phyloP scores from a whole-genome alignment of 2,113 vertebrate genomes.

The Dipodomys spectabilis region DNA sequence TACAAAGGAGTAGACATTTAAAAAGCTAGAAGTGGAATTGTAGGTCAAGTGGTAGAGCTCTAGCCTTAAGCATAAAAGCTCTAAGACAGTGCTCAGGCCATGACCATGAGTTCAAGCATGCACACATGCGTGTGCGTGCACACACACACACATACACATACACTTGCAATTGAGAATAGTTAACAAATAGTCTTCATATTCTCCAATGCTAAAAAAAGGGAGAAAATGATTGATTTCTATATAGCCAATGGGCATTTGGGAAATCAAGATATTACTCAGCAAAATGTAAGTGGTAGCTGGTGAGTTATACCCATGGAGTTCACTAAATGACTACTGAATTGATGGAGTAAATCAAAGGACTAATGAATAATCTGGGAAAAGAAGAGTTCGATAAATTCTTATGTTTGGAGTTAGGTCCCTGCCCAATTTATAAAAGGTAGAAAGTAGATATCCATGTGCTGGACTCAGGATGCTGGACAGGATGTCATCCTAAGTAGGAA shows the following conservation, averaged over 20 bases:
- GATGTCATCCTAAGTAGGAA: too few species aligned
- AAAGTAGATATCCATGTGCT: too few species aligned
- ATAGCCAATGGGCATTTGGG: not conserved
- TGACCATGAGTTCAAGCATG: too few species aligned
- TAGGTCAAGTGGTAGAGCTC: too few species aligned
- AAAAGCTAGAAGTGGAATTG: too few species aligned
- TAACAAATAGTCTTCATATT: slow-evolving; percentile 61
- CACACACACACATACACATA: too few species aligned
- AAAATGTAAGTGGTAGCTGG: not conserved
- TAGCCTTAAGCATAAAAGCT: too few species aligned
- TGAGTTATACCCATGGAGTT: not conserved
- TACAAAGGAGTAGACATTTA: too few species aligned
- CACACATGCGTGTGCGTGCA: too few species aligned
- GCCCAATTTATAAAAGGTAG: not conserved
- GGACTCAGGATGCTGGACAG: too few species aligned
- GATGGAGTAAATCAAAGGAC: not conserved
- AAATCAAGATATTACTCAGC: slow-evolving; percentile 10
- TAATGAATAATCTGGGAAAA: not conserved
- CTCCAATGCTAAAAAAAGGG: not conserved
- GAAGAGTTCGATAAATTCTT: not conserved
- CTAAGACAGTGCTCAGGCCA: too few species aligned
- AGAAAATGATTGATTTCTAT: not conserved
- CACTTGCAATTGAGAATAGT: slow-evolving; percentile 64
- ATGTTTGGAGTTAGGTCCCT: not conserved
- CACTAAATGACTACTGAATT: not conserved